These are phyloP conservation scores for Cuculus canorus DNA, from an alignment of 2,797 vertebrate genomes.

Conservation along the genomic window DNA sequence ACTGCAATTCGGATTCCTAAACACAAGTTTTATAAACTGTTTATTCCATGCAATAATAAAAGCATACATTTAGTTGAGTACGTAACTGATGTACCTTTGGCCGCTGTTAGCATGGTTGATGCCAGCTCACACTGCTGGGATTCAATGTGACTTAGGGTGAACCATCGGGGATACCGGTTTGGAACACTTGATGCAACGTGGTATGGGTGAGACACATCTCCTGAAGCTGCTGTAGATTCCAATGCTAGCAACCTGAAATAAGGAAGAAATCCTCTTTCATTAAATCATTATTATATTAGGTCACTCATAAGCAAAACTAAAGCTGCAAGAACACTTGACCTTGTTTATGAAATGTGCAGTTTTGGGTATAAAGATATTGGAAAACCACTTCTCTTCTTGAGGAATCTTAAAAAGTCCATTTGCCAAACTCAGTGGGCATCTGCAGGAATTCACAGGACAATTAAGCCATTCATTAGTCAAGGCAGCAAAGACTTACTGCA, in stretches of 20 bases:
- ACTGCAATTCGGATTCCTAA: not conserved
- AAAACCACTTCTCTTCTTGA: not conserved
- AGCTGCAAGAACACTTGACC: not conserved
- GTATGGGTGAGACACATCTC: slow-evolving; percentile 90
- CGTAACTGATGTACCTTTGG: slow-evolving; percentile 87
- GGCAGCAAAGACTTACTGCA: not conserved
- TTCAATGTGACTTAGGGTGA: slow-evolving; percentile 99
- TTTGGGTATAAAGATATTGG: not conserved
- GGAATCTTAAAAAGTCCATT: not conserved
- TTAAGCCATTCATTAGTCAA: not conserved
- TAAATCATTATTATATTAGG: not conserved
- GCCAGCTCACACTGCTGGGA: slow-evolving; percentile 99
- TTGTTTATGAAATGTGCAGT: not conserved
- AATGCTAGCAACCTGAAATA: slow-evolving; percentile 90
- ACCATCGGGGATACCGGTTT: slow-evolving; percentile 96
- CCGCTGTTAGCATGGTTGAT: slow-evolving; percentile 98
- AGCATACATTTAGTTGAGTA: not conserved
- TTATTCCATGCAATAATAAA: not conserved
- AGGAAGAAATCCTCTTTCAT: not conserved
- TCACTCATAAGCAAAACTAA: not conserved
- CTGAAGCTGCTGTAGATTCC: slow-evolving; percentile 88
- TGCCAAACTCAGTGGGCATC: not conserved
- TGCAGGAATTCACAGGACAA: not conserved
- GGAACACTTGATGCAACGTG: slow-evolving; percentile 94
- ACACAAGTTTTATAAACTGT: not conserved